phyloP scores from a whole-genome alignment of 1,140 invertebrate genomes.

The Battus philenor region DNA sequence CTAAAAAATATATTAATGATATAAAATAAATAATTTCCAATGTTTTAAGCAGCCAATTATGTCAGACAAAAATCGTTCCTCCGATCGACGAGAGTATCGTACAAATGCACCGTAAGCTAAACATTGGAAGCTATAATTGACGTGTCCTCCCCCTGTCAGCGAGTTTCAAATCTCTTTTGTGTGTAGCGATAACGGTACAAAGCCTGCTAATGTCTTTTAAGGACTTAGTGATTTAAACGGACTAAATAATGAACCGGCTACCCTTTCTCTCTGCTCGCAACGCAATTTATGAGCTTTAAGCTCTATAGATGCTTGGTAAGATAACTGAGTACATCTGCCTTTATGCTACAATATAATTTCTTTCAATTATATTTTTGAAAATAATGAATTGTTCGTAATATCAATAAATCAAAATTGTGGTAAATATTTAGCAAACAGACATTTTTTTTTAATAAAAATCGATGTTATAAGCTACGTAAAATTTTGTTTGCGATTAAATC shows the following conservation, averaged over 20 bases:
- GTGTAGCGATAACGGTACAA: slow-evolving; percentile 70
- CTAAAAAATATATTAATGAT: too few species aligned
- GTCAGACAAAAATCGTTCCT: slow-evolving; percentile 8
- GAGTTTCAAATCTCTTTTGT: slow-evolving; percentile 69
- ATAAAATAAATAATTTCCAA: slow-evolving; percentile 2
- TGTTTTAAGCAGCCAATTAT: not conserved
- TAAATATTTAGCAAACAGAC: too few species aligned
- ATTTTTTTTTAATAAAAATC: too few species aligned
- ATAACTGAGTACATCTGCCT: too few species aligned
- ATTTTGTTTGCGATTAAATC: too few species aligned
- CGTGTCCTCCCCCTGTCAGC: slow-evolving; percentile 42
- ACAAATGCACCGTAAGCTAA: slow-evolving; percentile 40
- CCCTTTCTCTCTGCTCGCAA: slow-evolving; percentile 48
- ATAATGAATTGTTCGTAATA: too few species aligned
- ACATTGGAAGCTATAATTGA: slow-evolving; percentile 61
- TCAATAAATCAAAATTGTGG: too few species aligned
- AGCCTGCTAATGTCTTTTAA: slow-evolving; percentile 75
- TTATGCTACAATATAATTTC: too few species aligned
- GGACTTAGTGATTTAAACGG: slow-evolving; percentile 76
- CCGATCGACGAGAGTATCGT: slow-evolving; percentile 11
- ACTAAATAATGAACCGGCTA: slow-evolving; percentile 73
- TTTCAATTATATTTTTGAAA: too few species aligned
- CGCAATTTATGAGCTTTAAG: slow-evolving; percentile 64
- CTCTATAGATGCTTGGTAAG: slow-evolving; percentile 25
- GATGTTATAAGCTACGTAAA: too few species aligned